These are phyloP conservation scores for Monopterus albus DNA, from an alignment of 2,113 vertebrate species.

Conservation along the genomic window DNA sequence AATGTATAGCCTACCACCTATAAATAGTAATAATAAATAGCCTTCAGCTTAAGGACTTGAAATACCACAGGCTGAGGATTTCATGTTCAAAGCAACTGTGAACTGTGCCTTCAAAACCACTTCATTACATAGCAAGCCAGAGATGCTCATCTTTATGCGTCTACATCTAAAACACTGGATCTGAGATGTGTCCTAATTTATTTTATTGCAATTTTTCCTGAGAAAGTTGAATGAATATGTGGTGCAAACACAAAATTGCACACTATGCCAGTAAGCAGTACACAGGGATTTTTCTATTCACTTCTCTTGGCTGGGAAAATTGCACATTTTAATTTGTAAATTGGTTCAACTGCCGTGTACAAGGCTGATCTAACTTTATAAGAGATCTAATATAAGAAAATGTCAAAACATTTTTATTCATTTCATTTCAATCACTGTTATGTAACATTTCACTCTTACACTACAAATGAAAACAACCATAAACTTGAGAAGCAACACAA, in stretches of 20 bases:
- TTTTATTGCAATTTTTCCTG: background rate
- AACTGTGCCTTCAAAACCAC: background rate
- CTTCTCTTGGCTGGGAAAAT: slow-evolving; percentile 3
- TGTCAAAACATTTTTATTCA: background rate
- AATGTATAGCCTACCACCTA: background rate
- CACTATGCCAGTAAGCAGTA: background rate
- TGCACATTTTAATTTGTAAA: background rate
- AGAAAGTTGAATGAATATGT: slow-evolving; percentile 1
- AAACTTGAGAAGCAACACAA: background rate
- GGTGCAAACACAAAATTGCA: background rate
- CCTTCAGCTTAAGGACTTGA: background rate
- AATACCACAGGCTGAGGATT: background rate
- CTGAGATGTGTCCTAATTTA: background rate
- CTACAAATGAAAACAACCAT: background rate
- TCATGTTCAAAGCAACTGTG: background rate
- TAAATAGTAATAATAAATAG: background rate
- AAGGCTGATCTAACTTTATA: background rate
- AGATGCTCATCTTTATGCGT: background rate
- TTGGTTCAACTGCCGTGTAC: background rate
- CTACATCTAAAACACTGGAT: background rate
- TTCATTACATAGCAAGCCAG: background rate
- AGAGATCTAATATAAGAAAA: background rate
- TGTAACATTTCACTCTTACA: background rate
- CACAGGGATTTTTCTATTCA: slow-evolving; percentile 7
- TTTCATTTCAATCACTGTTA: background rate